These are phyloP conservation scores for Uloborus plumipes DNA, from an alignment of 2,888 invertebrate genomes.

Conservation along the genomic window DNA sequence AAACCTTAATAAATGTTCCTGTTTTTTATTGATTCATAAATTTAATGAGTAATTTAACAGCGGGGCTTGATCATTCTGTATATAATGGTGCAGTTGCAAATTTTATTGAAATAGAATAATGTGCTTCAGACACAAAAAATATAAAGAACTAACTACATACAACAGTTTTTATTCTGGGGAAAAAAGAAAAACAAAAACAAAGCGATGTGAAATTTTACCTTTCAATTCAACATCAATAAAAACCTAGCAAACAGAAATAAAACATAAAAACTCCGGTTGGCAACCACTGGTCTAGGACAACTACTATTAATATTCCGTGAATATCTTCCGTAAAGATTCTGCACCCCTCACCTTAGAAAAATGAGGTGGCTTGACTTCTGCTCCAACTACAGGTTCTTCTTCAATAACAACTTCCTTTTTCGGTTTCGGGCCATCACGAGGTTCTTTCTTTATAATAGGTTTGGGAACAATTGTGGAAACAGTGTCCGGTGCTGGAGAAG, in stretches of 20 bases:
- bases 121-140: too few species aligned
- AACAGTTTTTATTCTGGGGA: conserved; percentile 18
- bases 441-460: conserved; percentile 61
- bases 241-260: conserved; percentile 15
- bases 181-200: background rate
- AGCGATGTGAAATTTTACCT: background rate
- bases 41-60: background rate
- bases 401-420: conserved; percentile 63
- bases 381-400: conserved; percentile 58
- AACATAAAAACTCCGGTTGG: conserved; percentile 43
- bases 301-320: conserved; percentile 31
- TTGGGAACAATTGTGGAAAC: conserved; percentile 31
- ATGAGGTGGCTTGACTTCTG: conserved; percentile 63
- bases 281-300: conserved; percentile 49
- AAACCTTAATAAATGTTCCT: background rate
- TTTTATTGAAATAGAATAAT: background rate
- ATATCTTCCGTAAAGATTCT: conserved; percentile 61
- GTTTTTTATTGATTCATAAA: background rate
- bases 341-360: conserved; percentile 63
- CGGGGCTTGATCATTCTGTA: conserved; percentile 14
- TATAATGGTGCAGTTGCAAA: background rate
- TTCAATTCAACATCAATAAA: conserved; percentile 19
- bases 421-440: conserved; percentile 15
- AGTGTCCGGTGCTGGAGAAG: conserved; percentile 8
- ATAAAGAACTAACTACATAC: too few species aligned